phyloP scores from a whole-genome alignment of 2,797 vertebrate species.

The Intellagama lesueurii region DNA sequence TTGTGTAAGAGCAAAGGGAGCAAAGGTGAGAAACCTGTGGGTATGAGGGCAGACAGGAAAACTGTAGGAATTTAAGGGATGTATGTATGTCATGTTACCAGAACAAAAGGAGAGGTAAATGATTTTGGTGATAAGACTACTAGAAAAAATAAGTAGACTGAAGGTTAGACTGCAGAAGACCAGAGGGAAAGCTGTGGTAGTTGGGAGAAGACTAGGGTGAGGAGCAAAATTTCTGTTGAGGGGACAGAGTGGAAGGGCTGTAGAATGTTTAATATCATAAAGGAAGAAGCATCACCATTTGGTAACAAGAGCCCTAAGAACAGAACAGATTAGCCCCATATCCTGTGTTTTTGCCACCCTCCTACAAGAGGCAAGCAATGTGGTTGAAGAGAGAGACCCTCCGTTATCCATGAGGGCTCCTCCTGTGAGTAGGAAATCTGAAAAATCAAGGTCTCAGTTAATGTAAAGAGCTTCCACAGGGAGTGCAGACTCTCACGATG shows the following conservation, averaged over 20 bases:
- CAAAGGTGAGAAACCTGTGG: not conserved
- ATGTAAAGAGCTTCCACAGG: no score
- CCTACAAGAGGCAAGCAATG: no score
- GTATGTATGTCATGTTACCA: not conserved
- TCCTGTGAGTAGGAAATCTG: no score
- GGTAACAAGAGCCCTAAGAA: not conserved
- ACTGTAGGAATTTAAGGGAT: not conserved
- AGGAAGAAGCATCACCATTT: not conserved
- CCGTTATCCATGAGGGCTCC: no score
- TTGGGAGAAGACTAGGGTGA: not conserved
- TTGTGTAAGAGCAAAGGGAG: not conserved
- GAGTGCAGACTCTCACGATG: no score
- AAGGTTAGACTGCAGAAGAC: not conserved
- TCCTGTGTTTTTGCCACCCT: no score
- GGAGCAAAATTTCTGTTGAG: not conserved
- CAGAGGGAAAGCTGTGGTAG: not conserved
- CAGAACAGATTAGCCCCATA: no score
- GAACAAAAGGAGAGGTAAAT: not conserved
- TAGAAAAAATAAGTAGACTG: not conserved
- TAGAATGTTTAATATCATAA: not conserved
- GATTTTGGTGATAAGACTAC: not conserved
- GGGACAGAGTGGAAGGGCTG: not conserved
- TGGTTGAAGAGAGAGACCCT: no score
- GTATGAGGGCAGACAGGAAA: not conserved
- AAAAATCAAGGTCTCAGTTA: no score